Percentiles rank a stretch among this genome's conserved stretches.
Evolutionary conservation across 2,888 invertebrate genomes (phyloP).

Genomic region (Volucella bombylans): DNA sequence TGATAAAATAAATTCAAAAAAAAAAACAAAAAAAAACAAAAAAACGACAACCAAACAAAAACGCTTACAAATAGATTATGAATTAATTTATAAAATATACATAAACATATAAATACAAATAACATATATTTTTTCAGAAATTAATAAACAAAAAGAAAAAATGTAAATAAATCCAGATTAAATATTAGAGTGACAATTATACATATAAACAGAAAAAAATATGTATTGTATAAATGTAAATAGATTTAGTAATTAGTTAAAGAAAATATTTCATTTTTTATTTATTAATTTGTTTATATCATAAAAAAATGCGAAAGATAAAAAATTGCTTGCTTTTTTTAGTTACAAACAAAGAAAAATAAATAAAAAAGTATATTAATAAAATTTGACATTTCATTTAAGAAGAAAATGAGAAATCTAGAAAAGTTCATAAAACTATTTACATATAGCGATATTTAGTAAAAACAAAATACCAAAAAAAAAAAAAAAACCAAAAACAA

Average conservation of each 20-base stretch:
- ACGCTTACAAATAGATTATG: slow-evolving; percentile 75
- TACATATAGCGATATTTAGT: slow-evolving; percentile 46
- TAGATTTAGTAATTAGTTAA: slow-evolving; percentile 39
- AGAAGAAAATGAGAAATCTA: neutral
- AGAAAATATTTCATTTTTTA: slow-evolving; percentile 4
- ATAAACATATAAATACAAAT: slow-evolving; percentile 73
- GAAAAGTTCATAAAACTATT: slow-evolving; percentile 23
- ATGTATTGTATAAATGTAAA: slow-evolving; percentile 69
- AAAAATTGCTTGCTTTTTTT: slow-evolving; percentile 46
- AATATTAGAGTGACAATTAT: slow-evolving; percentile 55
- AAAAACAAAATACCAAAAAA: neutral
- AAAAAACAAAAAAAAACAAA: slow-evolving; percentile 59
- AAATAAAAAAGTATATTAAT: slow-evolving; percentile 13
- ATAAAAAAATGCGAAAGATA: slow-evolving; percentile 1
- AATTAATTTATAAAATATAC: slow-evolving; percentile 74
- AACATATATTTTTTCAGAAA: slow-evolving; percentile 74
- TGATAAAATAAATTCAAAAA: slow-evolving; percentile 76
- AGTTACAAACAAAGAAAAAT: slow-evolving; percentile 29
- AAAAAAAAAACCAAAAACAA: neutral
- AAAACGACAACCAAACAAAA: slow-evolving; percentile 74
- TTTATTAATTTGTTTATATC: slow-evolving; percentile 5
- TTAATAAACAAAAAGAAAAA: slow-evolving; percentile 54
- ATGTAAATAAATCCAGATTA: slow-evolving; percentile 68
- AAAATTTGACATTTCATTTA: slow-evolving; percentile 26
- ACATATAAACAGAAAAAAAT: slow-evolving; percentile 36